Evolutionary conservation across 2,888 invertebrate species (phyloP).

Genomic region (Tyria jacobaeae): DNA sequence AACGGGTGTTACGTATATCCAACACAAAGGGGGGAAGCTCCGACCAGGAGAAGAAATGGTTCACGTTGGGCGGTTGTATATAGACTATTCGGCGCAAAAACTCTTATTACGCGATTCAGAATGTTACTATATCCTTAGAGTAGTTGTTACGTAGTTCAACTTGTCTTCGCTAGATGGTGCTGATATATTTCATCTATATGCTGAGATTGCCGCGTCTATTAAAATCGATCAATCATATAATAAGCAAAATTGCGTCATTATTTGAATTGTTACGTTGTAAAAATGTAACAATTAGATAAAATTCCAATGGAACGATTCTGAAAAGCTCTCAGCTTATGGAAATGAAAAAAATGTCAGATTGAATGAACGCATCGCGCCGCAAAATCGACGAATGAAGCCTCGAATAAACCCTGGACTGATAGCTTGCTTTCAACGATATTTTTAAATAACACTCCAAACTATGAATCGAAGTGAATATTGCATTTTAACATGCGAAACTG

Average conservation of each 20-base stretch:
- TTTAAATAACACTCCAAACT: slow-evolving; percentile 33
- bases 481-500: slow-evolving; percentile 29
- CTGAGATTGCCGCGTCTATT: too few species aligned
- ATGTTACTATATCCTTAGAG: too few species aligned
- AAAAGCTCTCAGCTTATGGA: slow-evolving; percentile 21
- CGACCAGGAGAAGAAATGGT: too few species aligned
- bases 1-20: too few species aligned
- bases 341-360: slow-evolving; percentile 29
- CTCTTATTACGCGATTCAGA: too few species aligned
- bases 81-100: too few species aligned
- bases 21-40: too few species aligned
- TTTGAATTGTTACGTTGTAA: slow-evolving; percentile 3
- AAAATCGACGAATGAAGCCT: slow-evolving; percentile 25
- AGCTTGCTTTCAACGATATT: slow-evolving; percentile 29
- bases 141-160: too few species aligned
- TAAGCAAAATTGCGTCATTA: slow-evolving; percentile 3
- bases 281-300: background rate
- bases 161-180: too few species aligned
- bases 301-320: slow-evolving; percentile 4
- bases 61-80: too few species aligned
- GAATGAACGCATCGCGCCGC: slow-evolving; percentile 12
- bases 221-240: too few species aligned
- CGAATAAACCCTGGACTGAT: slow-evolving; percentile 20
- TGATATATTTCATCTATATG: too few species aligned
- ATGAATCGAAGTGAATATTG: slow-evolving; percentile 42